phyloP scores from a whole-genome alignment of 2,113 vertebrate species.

The Campylomormyrus tamandua region DNA sequence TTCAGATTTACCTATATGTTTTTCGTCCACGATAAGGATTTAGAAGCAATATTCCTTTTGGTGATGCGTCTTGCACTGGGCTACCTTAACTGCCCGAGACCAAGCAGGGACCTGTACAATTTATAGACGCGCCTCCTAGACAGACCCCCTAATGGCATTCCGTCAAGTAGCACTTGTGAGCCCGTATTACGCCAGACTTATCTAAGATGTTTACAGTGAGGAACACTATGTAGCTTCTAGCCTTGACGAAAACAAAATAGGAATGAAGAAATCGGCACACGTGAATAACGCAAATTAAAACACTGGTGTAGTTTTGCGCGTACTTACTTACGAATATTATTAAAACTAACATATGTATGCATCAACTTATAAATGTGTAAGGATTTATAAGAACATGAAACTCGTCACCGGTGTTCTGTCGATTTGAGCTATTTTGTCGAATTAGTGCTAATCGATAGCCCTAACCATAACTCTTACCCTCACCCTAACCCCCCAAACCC shows the following conservation, averaged over 20 bases:
- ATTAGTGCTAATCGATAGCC: background rate
- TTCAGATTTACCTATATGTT: background rate
- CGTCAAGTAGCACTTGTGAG: constrained; percentile 13
- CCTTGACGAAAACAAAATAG: background rate
- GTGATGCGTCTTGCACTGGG: background rate
- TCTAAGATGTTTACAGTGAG: constrained; percentile 45
- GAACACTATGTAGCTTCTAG: constrained; percentile 11
- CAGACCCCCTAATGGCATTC: constrained; percentile 31
- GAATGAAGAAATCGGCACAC: background rate
- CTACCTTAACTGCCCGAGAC: constrained; percentile 12
- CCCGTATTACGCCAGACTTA: constrained; percentile 27
- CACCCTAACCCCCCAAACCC: too few relatives aligned
- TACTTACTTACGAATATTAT: background rate
- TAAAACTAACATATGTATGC: background rate
- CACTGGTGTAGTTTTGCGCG: background rate
- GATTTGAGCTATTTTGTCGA: too few relatives aligned
- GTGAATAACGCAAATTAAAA: background rate
- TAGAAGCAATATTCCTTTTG: background rate
- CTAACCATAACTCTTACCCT: background rate
- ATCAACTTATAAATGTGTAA: background rate
- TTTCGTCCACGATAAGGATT: background rate
- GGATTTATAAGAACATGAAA: background rate
- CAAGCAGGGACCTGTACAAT: constrained; percentile 34
- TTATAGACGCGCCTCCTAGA: constrained; percentile 45
- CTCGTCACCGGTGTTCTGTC: background rate